Base-by-base conservation (phyloP, 2,888 invertebrate species). In the Idaea aversata region DNA sequence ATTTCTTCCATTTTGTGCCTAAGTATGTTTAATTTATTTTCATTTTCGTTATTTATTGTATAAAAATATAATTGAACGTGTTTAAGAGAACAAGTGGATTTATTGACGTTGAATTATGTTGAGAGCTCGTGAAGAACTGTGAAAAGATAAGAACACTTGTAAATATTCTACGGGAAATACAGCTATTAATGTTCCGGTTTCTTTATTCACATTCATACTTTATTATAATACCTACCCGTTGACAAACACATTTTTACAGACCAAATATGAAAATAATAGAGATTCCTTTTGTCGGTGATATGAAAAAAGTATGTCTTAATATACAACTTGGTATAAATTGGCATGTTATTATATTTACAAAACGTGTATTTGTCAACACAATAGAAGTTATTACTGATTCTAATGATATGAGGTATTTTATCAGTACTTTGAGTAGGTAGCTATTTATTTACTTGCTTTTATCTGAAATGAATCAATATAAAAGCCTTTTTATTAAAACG, bases 121-220 rank as follows among this genome's bases (percentile, higher is more conserved):
- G 60, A 64, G 61, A 68, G 67, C 62, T 63, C 57, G 57, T 61
- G 59, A 61, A 64, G 64, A 67, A 65, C 67, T 64, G 67, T 67
- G 65, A 67, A 67, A 68, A 62, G 64, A 66, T 68, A 67, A 67
- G 65, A 65, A 61, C 64, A 62, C 66, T 70, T 70, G 63, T 65
- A 67, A 65, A 63, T 65, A 64, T 67, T 64, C 62, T 62, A 67
- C 59, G 61, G 65, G 62, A 68, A 66, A 71, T 67, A 60, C 60
- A 62, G 60, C 61, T 62, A 62, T 61, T 63, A 35, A 65, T 63
- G 63, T 60, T 67, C 63, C 38, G 16, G 60, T 62, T 62, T 60
- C 60, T 57, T 63, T 61, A 59, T 65, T 65, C 62, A 61, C 61
- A 7, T 47, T 47, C 47, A 47, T 47, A 47, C 47, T 47, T 47